Conservation (phyloP, 2,113 vertebrate species). For the Scatophagus argus region DNA sequence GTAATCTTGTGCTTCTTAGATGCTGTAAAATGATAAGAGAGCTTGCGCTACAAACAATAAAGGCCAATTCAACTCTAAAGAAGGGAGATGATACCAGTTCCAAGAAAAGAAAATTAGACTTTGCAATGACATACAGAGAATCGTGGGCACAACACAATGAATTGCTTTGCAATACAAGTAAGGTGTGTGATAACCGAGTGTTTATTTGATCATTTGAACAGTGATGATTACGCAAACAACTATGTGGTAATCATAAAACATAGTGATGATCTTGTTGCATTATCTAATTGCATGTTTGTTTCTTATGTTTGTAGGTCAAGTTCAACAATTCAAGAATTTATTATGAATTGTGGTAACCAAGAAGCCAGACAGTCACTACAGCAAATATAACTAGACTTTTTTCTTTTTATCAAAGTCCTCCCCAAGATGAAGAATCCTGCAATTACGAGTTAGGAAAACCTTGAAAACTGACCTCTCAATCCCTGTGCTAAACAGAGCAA, state of each 20-base stretch:
- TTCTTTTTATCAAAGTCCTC: too few species aligned
- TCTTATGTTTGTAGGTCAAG: background rate
- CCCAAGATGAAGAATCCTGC: too few species aligned
- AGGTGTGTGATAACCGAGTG: background rate
- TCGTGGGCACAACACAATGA: background rate
- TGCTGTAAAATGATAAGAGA: slow-evolving; percentile 22
- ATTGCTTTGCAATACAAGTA: background rate
- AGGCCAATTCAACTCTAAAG: too few species aligned
- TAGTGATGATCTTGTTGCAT: background rate
- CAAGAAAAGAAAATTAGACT: background rate
- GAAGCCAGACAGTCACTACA: too few species aligned
- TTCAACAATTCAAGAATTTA: too few species aligned
- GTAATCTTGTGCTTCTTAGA: background rate
- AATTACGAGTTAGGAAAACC: too few species aligned
- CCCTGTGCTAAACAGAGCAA: too few species aligned
- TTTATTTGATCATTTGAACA: background rate
- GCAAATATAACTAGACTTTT: too few species aligned
- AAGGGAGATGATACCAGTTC: background rate
- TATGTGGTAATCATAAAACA: background rate
- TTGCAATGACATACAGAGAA: background rate
- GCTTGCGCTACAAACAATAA: slow-evolving; percentile 21
- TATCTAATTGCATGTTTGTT: too few species aligned
- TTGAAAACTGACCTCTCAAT: too few species aligned
- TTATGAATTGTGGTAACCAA: too few species aligned
- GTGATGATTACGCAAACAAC: too few species aligned